Evolutionary conservation across 2,797 vertebrate genomes (phyloP).

Genomic region (Threskiornis aethiopicus): DNA sequence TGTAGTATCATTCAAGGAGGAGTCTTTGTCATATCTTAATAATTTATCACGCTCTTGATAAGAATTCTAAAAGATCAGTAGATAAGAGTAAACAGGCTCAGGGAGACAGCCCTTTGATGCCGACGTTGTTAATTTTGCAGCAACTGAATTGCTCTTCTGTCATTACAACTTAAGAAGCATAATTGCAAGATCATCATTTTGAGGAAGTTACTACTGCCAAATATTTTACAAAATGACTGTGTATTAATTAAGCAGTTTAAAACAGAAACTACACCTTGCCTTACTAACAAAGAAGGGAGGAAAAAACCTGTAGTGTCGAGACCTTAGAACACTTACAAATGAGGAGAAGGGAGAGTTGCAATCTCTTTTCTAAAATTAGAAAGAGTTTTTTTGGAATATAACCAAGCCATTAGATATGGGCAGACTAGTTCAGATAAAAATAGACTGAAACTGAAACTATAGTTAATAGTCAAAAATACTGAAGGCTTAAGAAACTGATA

Average conservation of each 20-base stretch:
- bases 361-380: neutral
- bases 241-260: slow-evolving; percentile 44
- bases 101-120: neutral
- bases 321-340: neutral
- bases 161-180: neutral
- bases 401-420: neutral
- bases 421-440: slow-evolving; percentile 1
- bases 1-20: slow-evolving; percentile 31
- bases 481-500: neutral
- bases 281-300: neutral
- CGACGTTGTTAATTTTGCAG: slow-evolving; percentile 25
- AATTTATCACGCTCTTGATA: slow-evolving; percentile 40
- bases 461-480: neutral
- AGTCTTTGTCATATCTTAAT: slow-evolving; percentile 35
- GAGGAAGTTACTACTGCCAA: neutral
- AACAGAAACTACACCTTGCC: neutral
- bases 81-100: slow-evolving; percentile 35
- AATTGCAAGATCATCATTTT: slow-evolving; percentile 39
- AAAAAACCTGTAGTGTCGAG: neutral
- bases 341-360: neutral
- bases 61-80: slow-evolving; percentile 13
- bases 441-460: neutral
- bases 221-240: slow-evolving; percentile 34
- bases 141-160: slow-evolving; percentile 6
- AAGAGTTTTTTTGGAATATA: neutral